Evolutionary conservation across 2,113 vertebrate genomes (phyloP).

Genomic region (Chloebia gouldiae): DNA sequence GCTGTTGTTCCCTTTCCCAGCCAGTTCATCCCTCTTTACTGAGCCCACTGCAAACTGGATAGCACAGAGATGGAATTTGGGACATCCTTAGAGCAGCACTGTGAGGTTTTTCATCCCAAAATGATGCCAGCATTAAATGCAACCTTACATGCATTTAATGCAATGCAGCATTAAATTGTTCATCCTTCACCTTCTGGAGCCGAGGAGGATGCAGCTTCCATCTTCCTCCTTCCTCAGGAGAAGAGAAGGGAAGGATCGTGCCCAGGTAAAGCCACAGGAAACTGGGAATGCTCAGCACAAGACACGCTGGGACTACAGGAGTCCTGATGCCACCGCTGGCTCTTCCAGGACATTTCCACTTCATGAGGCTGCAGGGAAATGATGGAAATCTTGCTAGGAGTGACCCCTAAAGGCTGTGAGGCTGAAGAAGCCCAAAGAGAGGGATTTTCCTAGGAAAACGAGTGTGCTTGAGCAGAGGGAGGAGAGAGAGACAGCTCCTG

Average conservation of each 20-base stretch:
- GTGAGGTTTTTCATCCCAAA: background rate
- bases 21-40: background rate
- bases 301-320: rapidly evolving
- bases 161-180: background rate
- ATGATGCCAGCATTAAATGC: rapidly evolving
- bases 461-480: background rate
- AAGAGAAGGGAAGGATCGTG: background rate
- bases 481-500: rapidly evolving
- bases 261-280: background rate
- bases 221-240: background rate
- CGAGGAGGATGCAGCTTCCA: background rate
- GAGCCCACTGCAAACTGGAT: rapidly evolving
- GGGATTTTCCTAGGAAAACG: background rate
- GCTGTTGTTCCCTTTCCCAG: background rate
- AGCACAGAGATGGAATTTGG: background rate
- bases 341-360: background rate
- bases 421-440: constrained; percentile 13
- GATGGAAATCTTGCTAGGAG: constrained; percentile 50
- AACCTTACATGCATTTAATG: too few relatives aligned
- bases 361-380: background rate
- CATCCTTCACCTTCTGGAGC: background rate
- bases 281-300: background rate
- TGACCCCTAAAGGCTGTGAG: constrained; percentile 53
- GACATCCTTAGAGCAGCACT: background rate
- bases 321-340: rapidly evolving